Evolutionary conservation across 2,797 vertebrate species (phyloP).

Genomic region (Rousettus madagascariensis): DNA sequence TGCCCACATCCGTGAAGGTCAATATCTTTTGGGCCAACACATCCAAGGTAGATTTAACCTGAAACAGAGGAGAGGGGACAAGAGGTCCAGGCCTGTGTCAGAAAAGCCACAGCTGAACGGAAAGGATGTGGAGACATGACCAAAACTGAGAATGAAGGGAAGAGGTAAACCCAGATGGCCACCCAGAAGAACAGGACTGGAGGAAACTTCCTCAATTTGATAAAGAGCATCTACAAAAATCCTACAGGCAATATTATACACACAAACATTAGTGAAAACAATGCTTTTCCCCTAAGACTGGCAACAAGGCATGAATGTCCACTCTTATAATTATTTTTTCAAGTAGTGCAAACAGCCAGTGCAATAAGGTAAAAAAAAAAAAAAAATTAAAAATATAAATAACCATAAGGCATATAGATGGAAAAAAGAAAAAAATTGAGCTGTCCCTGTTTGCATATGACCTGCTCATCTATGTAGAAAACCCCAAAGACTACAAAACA

Average conservation of each 20-base stretch:
- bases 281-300: fast-evolving
- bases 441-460: fast-evolving
- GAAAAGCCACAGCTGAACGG: neutral
- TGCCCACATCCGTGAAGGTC: conserved; percentile 92
- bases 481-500: neutral
- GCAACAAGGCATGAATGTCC: no score
- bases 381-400: neutral
- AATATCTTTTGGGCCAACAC: conserved; percentile 89
- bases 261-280: fast-evolving
- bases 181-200: fast-evolving
- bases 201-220: neutral
- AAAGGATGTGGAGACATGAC: no score
- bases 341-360: no score
- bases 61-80: neutral
- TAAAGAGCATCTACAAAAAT: neutral
- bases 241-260: fast-evolving
- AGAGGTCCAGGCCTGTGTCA: neutral
- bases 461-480: neutral
- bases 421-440: neutral
- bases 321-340: fast-evolving
- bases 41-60: conserved; percentile 92
- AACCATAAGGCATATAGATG: neutral
- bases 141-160: fast-evolving
- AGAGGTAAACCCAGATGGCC: neutral
- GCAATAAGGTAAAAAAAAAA: no score